Base-by-base conservation (phyloP, 2,113 vertebrate species). In the Chaetodon auriga region DNA sequence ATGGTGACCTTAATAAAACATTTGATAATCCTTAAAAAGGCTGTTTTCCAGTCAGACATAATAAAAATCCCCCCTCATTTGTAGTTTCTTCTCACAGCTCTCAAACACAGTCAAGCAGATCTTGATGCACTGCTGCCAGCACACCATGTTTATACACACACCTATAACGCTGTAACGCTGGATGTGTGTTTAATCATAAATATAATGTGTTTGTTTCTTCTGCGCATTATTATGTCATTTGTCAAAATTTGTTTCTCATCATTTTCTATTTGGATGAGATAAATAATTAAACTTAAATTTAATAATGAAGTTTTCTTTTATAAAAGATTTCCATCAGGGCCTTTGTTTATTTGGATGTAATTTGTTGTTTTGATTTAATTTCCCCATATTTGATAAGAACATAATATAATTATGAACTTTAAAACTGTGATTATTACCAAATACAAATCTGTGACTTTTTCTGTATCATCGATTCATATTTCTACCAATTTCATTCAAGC, bases 311-410 rank as follows among this genome's bases (percentile, higher is more conserved):
- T 30, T 30, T 30, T 30, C 30, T 30, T 30, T 30, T 30, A 30
- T 30, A 23, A n/a, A 30, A 16, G 6, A 19, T 78, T 48, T 21
- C 2, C 6, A 41, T 64, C 11, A n/a, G 11, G 7, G 7, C 7
- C 25, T 68, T 49, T 25, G 21, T 30, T 49, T 23, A 38, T 60
- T 48, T 61, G 21, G 11, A 1, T 48, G 15, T 19, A 58, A 60
- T 46, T 73, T n/a, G 9, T 66, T 58, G n/a, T 48, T 36, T 43
- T 45, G 23, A 55, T 30, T 64, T 55, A 13, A 71, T 63, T 62
- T 25, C 6, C 6, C 6, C 4, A 30, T 43, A 61, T 38, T 41
- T 60, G 38, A 23, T 49, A 15, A 53, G 18, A 15, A n/a, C 18
- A 13, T 19, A 36, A 45, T 30, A 41, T 11, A 38, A 30, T 57